Conservation (phyloP, 2,888 invertebrate species). For the Melipona bicolor region DNA sequence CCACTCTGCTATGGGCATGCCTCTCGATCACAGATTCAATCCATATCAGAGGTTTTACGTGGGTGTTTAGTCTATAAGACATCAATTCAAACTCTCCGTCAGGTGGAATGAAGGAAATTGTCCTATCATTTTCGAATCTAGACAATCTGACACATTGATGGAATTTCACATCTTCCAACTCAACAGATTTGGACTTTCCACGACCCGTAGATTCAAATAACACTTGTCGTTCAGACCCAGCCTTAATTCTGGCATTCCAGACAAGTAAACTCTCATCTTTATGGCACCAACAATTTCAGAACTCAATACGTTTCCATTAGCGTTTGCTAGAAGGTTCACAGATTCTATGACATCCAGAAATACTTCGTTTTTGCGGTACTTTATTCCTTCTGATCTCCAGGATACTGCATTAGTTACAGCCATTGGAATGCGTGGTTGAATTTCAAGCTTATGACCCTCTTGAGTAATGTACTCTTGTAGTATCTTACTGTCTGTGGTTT, state of each 20-base stretch:
- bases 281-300: slow-evolving; percentile 99
- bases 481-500: slow-evolving; percentile 99
- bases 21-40: slow-evolving; percentile 99
- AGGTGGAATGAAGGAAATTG: slow-evolving; percentile 99
- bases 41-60: slow-evolving; percentile 99
- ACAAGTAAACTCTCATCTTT: slow-evolving; percentile 99
- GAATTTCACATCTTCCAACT: slow-evolving; percentile 99
- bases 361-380: slow-evolving; percentile 99
- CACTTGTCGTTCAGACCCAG: slow-evolving; percentile 98
- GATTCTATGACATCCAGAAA: slow-evolving; percentile 99
- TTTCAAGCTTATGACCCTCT: slow-evolving; percentile 98
- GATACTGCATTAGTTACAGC: slow-evolving; percentile 99
- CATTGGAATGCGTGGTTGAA: slow-evolving; percentile 98
- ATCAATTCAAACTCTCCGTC: slow-evolving; percentile 99
- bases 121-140: slow-evolving; percentile 98
- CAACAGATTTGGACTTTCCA: slow-evolving; percentile 98
- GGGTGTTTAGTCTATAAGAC: slow-evolving; percentile 99
- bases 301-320: slow-evolving; percentile 97
- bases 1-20: slow-evolving; percentile 98
- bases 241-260: slow-evolving; percentile 99
- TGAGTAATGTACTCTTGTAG: slow-evolving; percentile 99
- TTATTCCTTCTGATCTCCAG: slow-evolving; percentile 99
- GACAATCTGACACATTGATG: slow-evolving; percentile 99
- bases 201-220: slow-evolving; percentile 98
- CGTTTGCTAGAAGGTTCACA: slow-evolving; percentile 97